Evolutionary conservation across 2,888 invertebrate species (phyloP).

Genomic region (Apomyelois bistriatella): DNA sequence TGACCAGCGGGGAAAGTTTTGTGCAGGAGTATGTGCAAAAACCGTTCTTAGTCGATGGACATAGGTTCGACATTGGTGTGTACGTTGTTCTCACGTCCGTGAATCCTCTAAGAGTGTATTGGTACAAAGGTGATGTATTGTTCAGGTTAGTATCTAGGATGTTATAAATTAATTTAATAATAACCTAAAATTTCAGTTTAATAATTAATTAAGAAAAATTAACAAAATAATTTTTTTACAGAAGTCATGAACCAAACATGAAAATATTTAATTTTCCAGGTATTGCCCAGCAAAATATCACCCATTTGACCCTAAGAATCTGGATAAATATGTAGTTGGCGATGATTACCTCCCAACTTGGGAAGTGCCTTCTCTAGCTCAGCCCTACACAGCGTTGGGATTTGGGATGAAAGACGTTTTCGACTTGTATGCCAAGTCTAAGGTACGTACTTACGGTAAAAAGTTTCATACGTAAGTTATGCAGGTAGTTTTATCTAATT

Average conservation of each 20-base stretch:
- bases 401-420: slow-evolving; percentile 93
- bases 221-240: background rate
- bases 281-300: slow-evolving; percentile 94
- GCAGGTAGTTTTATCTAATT: no score
- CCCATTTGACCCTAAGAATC: slow-evolving; percentile 89
- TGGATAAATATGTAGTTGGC: slow-evolving; percentile 95
- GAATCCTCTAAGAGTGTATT: slow-evolving; percentile 93
- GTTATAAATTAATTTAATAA: no score
- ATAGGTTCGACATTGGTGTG: slow-evolving; percentile 98
- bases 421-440: slow-evolving; percentile 84
- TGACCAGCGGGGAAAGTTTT: slow-evolving; percentile 86
- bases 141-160: slow-evolving; percentile 84
- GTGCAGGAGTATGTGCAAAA: slow-evolving; percentile 94
- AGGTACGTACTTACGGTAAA: no score
- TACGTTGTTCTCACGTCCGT: slow-evolving; percentile 95
- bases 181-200: no score
- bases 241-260: no score
- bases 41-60: slow-evolving; percentile 93
- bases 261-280: slow-evolving; percentile 59
- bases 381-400: slow-evolving; percentile 85
- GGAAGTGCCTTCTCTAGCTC: slow-evolving; percentile 90
- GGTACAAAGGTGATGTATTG: slow-evolving; percentile 92
- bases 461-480: no score
- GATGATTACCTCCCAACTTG: slow-evolving; percentile 97
- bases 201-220: no score